phyloP scores from a whole-genome alignment of 2,888 invertebrate species.

The Tanytarsus gracilentus region DNA sequence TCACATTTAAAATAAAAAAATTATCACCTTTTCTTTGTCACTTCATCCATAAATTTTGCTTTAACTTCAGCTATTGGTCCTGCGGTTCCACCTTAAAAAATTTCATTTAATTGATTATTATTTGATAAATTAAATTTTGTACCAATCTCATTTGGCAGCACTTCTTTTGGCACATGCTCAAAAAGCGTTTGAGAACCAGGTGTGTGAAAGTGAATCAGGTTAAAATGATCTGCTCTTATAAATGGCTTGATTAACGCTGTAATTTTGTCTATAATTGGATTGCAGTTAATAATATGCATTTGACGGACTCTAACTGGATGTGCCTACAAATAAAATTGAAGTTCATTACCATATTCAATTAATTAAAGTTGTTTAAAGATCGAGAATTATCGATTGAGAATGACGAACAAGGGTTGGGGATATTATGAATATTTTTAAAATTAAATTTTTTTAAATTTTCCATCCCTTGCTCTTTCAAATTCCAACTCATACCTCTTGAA shows the following conservation, averaged over 20 bases:
- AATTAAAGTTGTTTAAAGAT: too few relatives aligned
- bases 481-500: too few relatives aligned
- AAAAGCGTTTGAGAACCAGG: constrained; percentile 55
- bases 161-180: constrained; percentile 53
- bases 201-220: constrained; percentile 55
- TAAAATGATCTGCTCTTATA: constrained; percentile 55
- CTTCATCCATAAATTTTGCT: too few relatives aligned
- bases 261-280: constrained; percentile 55
- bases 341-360: too few relatives aligned
- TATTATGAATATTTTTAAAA: too few relatives aligned
- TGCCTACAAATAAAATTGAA: too few relatives aligned
- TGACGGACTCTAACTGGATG: constrained; percentile 57
- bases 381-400: too few relatives aligned
- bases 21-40: background rate
- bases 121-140: too few relatives aligned
- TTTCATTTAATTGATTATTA: too few relatives aligned
- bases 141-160: constrained; percentile 58
- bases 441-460: too few relatives aligned
- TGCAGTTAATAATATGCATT: constrained; percentile 58
- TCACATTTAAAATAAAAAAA: background rate
- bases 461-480: too few relatives aligned
- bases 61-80: constrained; percentile 50
- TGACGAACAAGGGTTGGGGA: too few relatives aligned
- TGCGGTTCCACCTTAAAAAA: constrained; percentile 59
- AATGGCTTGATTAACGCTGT: constrained; percentile 55